A percentile compares a stretch with the other conserved stretches of the same genome.
Evolutionary conservation across 2,797 vertebrate species (phyloP).

Genomic region (Diplodus puntazzo): DNA sequence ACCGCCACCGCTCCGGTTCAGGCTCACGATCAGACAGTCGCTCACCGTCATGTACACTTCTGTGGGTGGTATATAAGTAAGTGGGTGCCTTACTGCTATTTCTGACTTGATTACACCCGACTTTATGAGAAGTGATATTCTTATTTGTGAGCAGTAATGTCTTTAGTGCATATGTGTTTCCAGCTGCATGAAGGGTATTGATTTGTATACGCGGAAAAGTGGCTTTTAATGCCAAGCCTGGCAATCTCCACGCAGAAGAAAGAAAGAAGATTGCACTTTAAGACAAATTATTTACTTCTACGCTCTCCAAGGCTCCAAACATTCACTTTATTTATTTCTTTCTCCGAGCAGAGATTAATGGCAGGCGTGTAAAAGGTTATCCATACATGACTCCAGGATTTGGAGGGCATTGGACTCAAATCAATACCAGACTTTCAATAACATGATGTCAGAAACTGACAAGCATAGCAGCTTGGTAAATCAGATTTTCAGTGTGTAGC

Average conservation of each 20-base stretch:
- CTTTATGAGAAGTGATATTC: slow-evolving; percentile 9
- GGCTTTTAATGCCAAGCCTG: background rate
- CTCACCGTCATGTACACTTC: slow-evolving; percentile 16
- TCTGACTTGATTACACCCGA: slow-evolving; percentile 15
- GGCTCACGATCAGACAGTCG: slow-evolving; percentile 11
- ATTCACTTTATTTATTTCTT: background rate
- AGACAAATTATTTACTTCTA: slow-evolving; percentile 23
- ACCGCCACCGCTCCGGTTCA: slow-evolving; percentile 4
- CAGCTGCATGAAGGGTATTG: slow-evolving; percentile 19
- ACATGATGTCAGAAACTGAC: slow-evolving; percentile 52
- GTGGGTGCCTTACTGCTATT: background rate
- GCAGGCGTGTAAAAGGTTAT: slow-evolving; percentile 36
- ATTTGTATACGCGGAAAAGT: slow-evolving; percentile 10
- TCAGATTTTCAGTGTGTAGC: slow-evolving; percentile 45
- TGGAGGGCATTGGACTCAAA: slow-evolving; percentile 43
- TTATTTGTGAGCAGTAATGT: slow-evolving; percentile 9
- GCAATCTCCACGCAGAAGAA: background rate
- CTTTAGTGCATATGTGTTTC: slow-evolving; percentile 9
- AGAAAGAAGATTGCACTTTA: slow-evolving; percentile 8
- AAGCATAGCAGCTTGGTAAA: slow-evolving; percentile 45
- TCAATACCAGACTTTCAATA: slow-evolving; percentile 63
- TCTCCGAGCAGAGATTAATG: slow-evolving; percentile 46
- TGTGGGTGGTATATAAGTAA: slow-evolving; percentile 1
- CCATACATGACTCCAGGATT: slow-evolving; percentile 45
- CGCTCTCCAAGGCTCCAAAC: slow-evolving; percentile 15